A percentile compares a stretch with the other conserved stretches of the same genome.
Evolutionary conservation across 2,888 invertebrate species (phyloP).

Genomic region (Poecilus cupreus): DNA sequence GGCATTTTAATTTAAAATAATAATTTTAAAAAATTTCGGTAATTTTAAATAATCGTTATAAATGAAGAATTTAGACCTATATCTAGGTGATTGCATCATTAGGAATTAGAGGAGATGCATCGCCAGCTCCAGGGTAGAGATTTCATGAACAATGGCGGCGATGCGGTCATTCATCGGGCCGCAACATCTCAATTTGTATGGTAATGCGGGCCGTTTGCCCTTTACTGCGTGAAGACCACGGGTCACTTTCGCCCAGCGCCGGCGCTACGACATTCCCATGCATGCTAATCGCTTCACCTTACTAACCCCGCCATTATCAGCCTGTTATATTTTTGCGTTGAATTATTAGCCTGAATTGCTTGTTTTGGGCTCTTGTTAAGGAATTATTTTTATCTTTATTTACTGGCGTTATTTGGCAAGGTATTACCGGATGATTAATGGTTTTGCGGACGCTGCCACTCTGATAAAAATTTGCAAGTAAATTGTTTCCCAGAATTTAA

Average conservation of each 20-base stretch:
- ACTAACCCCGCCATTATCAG: slow-evolving; percentile 43
- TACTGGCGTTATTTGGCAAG: slow-evolving; percentile 1
- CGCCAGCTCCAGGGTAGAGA: not conserved
- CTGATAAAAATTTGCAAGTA: slow-evolving; percentile 6
- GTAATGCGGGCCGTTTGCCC: slow-evolving; percentile 64
- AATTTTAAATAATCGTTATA: too few species aligned
- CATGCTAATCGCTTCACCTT: slow-evolving; percentile 48
- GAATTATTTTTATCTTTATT: slow-evolving; percentile 33
- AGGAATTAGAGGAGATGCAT: too few species aligned
- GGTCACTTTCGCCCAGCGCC: slow-evolving; percentile 20
- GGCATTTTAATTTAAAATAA: too few species aligned
- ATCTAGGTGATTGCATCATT: too few species aligned
- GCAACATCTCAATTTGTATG: slow-evolving; percentile 65
- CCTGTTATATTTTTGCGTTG: slow-evolving; percentile 31
- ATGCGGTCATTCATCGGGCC: slow-evolving; percentile 57
- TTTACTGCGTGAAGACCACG: slow-evolving; percentile 57
- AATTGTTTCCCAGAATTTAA: not conserved
- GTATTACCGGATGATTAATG: slow-evolving; percentile 11
- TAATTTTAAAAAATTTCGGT: too few species aligned
- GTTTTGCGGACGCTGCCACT: not conserved
- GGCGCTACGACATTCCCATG: slow-evolving; percentile 13
- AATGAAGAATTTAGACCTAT: too few species aligned
- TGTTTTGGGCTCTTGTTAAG: slow-evolving; percentile 5
- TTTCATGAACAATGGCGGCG: slow-evolving; percentile 54
- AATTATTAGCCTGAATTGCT: slow-evolving; percentile 28